Base-by-base conservation (phyloP, 2,888 invertebrate genomes). In the Gymnosoma rotundatum region DNA sequence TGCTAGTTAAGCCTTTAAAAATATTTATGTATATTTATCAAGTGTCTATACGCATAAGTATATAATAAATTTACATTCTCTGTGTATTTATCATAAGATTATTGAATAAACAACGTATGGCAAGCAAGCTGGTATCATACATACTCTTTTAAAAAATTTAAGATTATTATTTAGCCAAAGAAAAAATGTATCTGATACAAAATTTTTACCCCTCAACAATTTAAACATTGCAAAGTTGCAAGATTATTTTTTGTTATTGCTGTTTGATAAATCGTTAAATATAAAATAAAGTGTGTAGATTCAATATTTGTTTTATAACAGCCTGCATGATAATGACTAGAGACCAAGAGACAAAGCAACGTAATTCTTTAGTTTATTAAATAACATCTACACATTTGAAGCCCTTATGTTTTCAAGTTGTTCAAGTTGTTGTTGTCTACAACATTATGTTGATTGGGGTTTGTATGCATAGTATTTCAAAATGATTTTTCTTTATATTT, bases 201-300 rank as follows among this genome's bases (percentile, higher is more conserved):
- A 60, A 78, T 60, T 78, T 69, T 52, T 61, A 20, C 61, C 63
- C 32, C 32, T 38, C 8, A 12, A 75, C 64, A 42, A 42, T 12
- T 42, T 6, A 42, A 10, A 42, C 42, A 42, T 42, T 36, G n/a
- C 45, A 75, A 69, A 69, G 54, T 38, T 73, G 67, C 73, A 78
- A 67, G 78, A 78, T 61, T 21, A 20, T 58, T 38, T 76, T 32
- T 66, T 36, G 8, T 48, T 48, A 25, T 42, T 9, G 4, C 8
- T 32, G 32, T n/a, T 76, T 76, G 76, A 76, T 82, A 76, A 78
- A 83, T 61, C 73, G 45, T 67, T 73, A 73, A 69, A 78, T 69
- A 66, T 73, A 54, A 36, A 48, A 67, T 67, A 73, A 64, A 72
- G 78, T 66, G 64, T 79, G 70, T 72, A 63, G 64, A 72, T 72